A percentile compares a stretch with the other conserved stretches of the same genome.
These are phyloP conservation scores for Akabosia matsudoensis DNA, from an alignment of 1,140 invertebrate species.

Conservation along the genomic window DNA sequence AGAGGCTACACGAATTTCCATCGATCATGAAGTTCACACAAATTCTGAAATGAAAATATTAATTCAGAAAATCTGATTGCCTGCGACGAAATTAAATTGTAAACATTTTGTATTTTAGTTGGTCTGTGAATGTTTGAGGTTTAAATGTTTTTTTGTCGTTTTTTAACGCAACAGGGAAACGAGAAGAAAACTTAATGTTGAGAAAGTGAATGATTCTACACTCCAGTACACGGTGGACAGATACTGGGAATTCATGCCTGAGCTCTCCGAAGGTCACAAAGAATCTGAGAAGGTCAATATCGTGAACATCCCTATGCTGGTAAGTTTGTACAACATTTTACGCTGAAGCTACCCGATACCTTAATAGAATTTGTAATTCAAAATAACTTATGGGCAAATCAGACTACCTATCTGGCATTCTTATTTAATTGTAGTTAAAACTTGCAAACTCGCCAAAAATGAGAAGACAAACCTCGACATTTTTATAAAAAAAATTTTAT, in stretches of 20 bases:
- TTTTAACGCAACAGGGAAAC: constrained; percentile 35
- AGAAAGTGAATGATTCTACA: constrained; percentile 23
- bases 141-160: constrained; percentile 1
- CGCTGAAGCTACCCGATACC: background rate
- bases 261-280: constrained; percentile 33
- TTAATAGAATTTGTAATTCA: background rate
- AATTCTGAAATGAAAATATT: too few relatives aligned
- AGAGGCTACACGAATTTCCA: background rate
- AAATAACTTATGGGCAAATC: background rate
- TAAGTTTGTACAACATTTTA: constrained; percentile 25
- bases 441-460: too few relatives aligned
- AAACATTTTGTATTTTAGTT: background rate
- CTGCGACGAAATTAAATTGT: too few relatives aligned
- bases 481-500: too few relatives aligned
- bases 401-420: too few relatives aligned
- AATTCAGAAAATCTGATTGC: too few relatives aligned
- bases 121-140: background rate
- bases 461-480: too few relatives aligned
- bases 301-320: constrained; percentile 39
- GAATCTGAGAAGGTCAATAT: constrained; percentile 38
- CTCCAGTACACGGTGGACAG: constrained; percentile 35
- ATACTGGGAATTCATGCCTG: constrained; percentile 40
- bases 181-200: constrained; percentile 32
- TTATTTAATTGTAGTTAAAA: too few relatives aligned
- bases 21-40: too few relatives aligned